Evolutionary conservation across 1,140 invertebrate genomes (phyloP).

Genomic region (Oscheius sp.): DNA sequence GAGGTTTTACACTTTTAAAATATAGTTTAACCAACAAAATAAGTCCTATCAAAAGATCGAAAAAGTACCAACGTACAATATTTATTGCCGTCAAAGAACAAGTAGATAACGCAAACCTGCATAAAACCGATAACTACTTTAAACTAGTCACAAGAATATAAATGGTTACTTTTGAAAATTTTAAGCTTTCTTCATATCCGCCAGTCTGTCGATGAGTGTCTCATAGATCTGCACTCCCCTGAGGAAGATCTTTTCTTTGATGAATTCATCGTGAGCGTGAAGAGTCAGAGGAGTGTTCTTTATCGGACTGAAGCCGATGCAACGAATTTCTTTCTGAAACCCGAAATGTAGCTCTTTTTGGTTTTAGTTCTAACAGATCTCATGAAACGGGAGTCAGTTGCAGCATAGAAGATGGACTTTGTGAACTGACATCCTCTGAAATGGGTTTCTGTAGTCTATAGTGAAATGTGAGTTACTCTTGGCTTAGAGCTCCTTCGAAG

Average conservation of each 20-base stretch:
- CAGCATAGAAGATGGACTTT: conserved; percentile 75
- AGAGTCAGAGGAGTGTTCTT: conserved; percentile 72
- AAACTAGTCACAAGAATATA: too few relatives aligned
- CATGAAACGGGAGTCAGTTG: conserved; percentile 69
- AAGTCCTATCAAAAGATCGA: too few relatives aligned
- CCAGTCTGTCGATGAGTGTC: conserved; percentile 22
- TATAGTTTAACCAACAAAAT: too few relatives aligned
- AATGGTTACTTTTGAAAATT: too few relatives aligned
- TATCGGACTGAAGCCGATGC: conserved; percentile 77
- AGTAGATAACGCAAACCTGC: too few relatives aligned
- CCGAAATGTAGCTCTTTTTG: neutral
- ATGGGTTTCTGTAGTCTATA: conserved; percentile 4
- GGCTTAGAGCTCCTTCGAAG: conserved; percentile 70
- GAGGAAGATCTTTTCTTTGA: conserved; percentile 71
- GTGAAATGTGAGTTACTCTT: conserved; percentile 66
- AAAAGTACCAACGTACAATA: too few relatives aligned
- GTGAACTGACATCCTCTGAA: conserved; percentile 69
- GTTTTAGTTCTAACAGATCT: neutral
- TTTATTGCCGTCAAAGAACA: too few relatives aligned
- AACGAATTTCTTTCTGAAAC: conserved; percentile 68
- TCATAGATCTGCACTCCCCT: conserved; percentile 60
- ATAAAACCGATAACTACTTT: too few relatives aligned
- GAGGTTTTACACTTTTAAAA: too few relatives aligned
- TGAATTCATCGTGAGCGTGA: conserved; percentile 77
- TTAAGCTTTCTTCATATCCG: conserved; percentile 4